Evolutionary conservation across 2,888 invertebrate species (phyloP).

Genomic region (Agrochola circellaris): DNA sequence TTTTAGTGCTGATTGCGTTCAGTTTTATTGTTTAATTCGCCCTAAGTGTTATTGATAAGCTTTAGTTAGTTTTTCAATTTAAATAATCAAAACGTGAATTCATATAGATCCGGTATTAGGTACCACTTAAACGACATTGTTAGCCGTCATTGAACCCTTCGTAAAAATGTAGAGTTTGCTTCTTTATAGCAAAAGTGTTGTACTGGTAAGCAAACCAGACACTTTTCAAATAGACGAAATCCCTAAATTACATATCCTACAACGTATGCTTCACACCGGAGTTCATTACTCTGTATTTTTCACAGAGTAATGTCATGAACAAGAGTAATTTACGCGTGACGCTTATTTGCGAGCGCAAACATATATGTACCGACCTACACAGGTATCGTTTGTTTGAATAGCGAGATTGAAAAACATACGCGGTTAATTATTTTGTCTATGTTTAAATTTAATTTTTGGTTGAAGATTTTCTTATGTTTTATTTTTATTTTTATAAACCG

Average conservation of each 20-base stretch:
- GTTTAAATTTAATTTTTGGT: background rate
- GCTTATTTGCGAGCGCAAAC: constrained; percentile 23
- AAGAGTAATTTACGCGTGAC: background rate
- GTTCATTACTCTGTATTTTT: constrained; percentile 15
- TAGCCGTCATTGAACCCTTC: too few species aligned
- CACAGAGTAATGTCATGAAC: constrained; percentile 25
- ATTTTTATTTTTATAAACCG: too few species aligned
- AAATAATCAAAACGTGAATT: too few species aligned
- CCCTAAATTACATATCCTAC: background rate
- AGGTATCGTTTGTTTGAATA: constrained; percentile 10
- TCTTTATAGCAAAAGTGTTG: too few species aligned
- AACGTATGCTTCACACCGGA: background rate
- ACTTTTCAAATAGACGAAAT: background rate
- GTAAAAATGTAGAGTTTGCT: too few species aligned
- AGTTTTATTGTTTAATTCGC: too few species aligned
- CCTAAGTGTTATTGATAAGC: too few species aligned
- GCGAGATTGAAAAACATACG: constrained; percentile 33
- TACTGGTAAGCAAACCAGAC: too few species aligned
- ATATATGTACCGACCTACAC: background rate
- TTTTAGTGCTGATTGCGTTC: too few species aligned
- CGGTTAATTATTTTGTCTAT: background rate
- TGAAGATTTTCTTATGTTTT: background rate
- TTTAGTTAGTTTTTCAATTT: too few species aligned
- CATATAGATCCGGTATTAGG: too few species aligned
- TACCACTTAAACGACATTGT: too few species aligned